Conservation (phyloP, 1,140 invertebrate species). For the Branchinecta lindahli region DNA sequence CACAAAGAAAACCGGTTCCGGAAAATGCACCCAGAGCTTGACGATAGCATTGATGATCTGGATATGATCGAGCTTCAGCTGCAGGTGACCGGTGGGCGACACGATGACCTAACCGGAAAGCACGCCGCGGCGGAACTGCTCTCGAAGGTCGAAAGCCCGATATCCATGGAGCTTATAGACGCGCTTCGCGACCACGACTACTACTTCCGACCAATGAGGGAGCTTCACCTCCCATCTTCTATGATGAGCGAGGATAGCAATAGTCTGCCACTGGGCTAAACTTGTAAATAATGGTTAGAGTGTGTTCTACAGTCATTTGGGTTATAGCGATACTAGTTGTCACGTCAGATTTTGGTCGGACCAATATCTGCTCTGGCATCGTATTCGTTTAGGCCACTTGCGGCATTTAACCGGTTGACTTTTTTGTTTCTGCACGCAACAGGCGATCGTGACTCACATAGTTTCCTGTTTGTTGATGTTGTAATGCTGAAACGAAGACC, state of each 20-base stretch:
- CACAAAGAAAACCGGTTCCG: neutral
- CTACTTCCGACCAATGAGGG: conserved; percentile 6
- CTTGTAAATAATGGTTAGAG: neutral
- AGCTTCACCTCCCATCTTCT: neutral
- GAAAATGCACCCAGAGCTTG: neutral
- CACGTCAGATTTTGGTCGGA: too few species aligned
- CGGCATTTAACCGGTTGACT: too few species aligned
- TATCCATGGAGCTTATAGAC: neutral
- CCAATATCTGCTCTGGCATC: too few species aligned
- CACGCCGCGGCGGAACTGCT: neutral
- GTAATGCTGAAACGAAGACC: too few species aligned
- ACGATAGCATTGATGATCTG: neutral
- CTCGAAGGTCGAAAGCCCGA: neutral
- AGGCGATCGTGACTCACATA: too few species aligned
- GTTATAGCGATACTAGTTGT: too few species aligned
- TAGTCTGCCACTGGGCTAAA: neutral
- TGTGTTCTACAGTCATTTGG: too few species aligned
- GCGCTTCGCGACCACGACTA: neutral
- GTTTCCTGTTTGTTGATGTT: too few species aligned
- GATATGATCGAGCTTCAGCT: conserved; percentile 8
- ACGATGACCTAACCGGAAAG: neutral
- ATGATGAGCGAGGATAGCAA: conserved; percentile 6
- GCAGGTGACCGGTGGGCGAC: neutral
- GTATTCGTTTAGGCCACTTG: too few species aligned
- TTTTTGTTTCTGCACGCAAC: too few species aligned